Conservation (phyloP, 2,797 vertebrate genomes). For the Lepus oiostolus region DNA sequence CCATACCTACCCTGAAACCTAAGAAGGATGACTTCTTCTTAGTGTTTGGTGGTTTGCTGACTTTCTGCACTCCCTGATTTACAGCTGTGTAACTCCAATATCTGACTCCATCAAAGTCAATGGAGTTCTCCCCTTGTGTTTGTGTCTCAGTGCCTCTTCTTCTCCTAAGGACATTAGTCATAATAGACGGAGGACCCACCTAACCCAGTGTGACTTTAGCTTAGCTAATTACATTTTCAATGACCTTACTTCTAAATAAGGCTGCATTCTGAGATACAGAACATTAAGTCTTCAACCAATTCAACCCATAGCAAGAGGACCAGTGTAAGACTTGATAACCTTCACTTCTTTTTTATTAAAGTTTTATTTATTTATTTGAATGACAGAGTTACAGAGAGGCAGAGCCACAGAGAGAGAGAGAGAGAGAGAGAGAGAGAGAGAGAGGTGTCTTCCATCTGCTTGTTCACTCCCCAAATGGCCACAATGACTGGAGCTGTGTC, state of each 20-base stretch:
- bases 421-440: too few species aligned
- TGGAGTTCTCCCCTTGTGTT: neutral
- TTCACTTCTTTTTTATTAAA: too few species aligned
- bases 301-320: neutral
- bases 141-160: neutral
- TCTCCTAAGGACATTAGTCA: neutral
- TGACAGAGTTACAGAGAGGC: too few species aligned
- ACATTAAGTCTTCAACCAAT: neutral
- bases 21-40: neutral
- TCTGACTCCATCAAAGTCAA: neutral
- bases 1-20: neutral
- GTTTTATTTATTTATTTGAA: too few species aligned
- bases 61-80: neutral
- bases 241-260: neutral
- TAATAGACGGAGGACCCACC: neutral
- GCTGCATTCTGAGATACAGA: neutral
- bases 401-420: too few species aligned
- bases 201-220: neutral
- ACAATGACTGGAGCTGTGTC: too few species aligned
- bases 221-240: conserved; percentile 2
- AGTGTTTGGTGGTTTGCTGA: neutral
- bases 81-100: neutral
- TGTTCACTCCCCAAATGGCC: too few species aligned
- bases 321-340: neutral
- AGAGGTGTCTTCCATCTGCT: too few species aligned